Base-by-base conservation (phyloP, 2,797 vertebrate species). In the Kryptolebias ocellatus region DNA sequence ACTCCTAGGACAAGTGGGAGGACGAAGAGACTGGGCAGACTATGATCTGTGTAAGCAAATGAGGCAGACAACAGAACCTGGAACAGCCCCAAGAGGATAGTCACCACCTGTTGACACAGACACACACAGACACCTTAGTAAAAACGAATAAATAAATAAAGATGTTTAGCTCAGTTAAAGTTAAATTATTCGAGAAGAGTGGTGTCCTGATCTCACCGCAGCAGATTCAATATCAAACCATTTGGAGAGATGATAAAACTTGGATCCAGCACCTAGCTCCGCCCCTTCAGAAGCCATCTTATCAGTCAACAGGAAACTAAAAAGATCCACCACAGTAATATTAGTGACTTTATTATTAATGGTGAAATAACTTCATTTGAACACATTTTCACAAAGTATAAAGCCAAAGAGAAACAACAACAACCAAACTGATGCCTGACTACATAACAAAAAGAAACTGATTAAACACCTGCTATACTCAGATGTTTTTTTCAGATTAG, bases 81-180 rank as follows among this genome's bases (percentile, higher is more conserved):
- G 72, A 93, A 82, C 44, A 92, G 45, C 27, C 93, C 93, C 44
- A 93, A 15, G 60, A 93, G 74, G 76, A 94, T 88, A 54, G 86
- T 79, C 66, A 88, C 72, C 73, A 93, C 87, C 93, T 94, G 51
- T 15, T 79, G 44, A 59, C 18, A 80, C 18, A 80, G 44, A 52
- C 18, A 77, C 20, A 54, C n/a, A 67, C 4, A 61, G 7, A 24
- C 20, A 24, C 17, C 1, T 2, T 17, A n/a, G 58, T 18, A n/a
- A 28, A 3, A 0, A 34, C 11, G 24, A 16, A 29, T 29, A 0
- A 11, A 1, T 55, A 14, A 0, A 45, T 3, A 20, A 9, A 46
- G 54, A 5, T 14, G 34, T 24, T 44, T 6, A 44, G 14, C 34
- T 37, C 34, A 37, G 6, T 8, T 37, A 37, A 37, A 37, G 34